phyloP scores from a whole-genome alignment of 2,797 vertebrate genomes.

The Acrossocheilus wenchowensis region DNA sequence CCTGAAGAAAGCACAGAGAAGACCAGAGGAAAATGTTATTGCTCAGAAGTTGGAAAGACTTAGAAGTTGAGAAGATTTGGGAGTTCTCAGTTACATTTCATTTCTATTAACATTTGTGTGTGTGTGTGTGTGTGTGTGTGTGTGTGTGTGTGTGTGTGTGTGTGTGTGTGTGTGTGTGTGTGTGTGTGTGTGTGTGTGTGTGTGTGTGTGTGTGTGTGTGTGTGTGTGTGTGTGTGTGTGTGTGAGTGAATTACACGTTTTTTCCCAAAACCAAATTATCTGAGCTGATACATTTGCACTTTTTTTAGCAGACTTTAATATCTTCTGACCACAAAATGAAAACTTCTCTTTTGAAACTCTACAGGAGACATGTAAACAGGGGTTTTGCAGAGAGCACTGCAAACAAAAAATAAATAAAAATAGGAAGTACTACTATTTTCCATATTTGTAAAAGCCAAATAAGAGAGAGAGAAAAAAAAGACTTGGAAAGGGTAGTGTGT shows the following conservation, averaged over 20 bases:
- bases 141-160: neutral
- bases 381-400: neutral
- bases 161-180: no score
- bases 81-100: neutral
- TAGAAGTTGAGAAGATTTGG: neutral
- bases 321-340: neutral
- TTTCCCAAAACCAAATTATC: no score
- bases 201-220: neutral
- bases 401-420: neutral
- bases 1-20: slow-evolving; percentile 73
- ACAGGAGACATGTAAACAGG: neutral
- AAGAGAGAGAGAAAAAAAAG: neutral
- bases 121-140: neutral
- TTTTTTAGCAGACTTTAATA: neutral
- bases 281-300: neutral
- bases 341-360: neutral
- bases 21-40: slow-evolving; percentile 3
- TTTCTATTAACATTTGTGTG: neutral
- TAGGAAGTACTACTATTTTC: neutral
- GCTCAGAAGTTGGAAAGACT: neutral
- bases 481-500: neutral
- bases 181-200: neutral
- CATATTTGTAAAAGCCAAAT: neutral
- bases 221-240: neutral
- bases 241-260: no score